Conservation (phyloP, 2,888 invertebrate species). For the Pterostichus niger region DNA sequence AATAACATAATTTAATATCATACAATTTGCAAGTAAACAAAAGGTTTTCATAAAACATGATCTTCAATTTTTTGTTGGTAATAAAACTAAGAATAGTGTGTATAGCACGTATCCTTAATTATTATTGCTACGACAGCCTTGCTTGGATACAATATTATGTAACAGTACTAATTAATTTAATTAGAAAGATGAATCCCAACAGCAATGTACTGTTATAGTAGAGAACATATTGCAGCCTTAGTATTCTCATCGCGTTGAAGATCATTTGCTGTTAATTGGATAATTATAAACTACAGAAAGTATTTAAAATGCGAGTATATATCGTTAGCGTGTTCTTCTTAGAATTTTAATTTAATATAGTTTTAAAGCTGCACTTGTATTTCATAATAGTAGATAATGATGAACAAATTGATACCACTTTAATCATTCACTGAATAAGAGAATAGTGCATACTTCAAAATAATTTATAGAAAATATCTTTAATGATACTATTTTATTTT, state of each 20-base stretch:
- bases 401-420: not conserved
- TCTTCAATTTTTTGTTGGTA: not conserved
- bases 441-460: no score
- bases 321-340: constrained; percentile 3
- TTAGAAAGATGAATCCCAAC: constrained; percentile 49
- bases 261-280: constrained; percentile 44
- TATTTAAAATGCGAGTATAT: constrained; percentile 17
- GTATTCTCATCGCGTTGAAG: constrained; percentile 33
- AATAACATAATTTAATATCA: not conserved
- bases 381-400: not conserved
- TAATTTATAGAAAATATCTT: no score
- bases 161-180: constrained; percentile 51
- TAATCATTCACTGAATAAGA: not conserved
- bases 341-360: constrained; percentile 25
- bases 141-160: constrained; percentile 43
- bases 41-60: not conserved
- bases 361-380: not conserved
- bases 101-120: not conserved
- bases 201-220: not conserved
- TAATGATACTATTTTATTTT: no score
- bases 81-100: no score
- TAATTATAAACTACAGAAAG: constrained; percentile 35
- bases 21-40: not conserved
- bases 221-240: constrained; percentile 22
- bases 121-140: constrained; percentile 25